phyloP scores from a whole-genome alignment of 2,113 vertebrate species.

The Ophiodon elongatus region DNA sequence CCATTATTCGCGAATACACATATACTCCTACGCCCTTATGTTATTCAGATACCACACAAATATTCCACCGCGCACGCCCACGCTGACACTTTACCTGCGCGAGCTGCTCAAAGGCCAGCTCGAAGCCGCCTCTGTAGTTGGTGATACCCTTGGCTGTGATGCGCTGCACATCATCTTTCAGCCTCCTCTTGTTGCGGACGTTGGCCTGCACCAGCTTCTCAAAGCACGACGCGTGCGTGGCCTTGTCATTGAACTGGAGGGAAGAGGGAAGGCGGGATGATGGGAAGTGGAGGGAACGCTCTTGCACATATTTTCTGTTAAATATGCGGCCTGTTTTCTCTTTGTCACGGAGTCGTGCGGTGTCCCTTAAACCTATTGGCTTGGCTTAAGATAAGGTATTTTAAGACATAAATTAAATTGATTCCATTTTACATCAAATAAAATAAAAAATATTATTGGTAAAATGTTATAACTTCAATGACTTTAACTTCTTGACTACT shows the following conservation, averaged over 20 bases:
- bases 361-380: slow-evolving; percentile 14
- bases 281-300: slow-evolving; percentile 73
- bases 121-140: slow-evolving; percentile 94
- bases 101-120: slow-evolving; percentile 94
- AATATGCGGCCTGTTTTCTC: slow-evolving; percentile 74
- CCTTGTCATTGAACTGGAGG: slow-evolving; percentile 93
- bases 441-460: neutral
- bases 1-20: neutral
- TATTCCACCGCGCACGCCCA: slow-evolving; percentile 74
- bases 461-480: slow-evolving; percentile 3
- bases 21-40: slow-evolving; percentile 11
- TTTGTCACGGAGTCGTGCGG: slow-evolving; percentile 51
- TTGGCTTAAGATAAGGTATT: neutral
- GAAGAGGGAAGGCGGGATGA: slow-evolving; percentile 73
- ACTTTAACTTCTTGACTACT: slow-evolving; percentile 16
- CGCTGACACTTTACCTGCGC: slow-evolving; percentile 69
- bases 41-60: neutral
- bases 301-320: slow-evolving; percentile 76
- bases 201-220: slow-evolving; percentile 97
- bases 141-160: slow-evolving; percentile 96
- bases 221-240: slow-evolving; percentile 91
- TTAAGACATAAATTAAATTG: slow-evolving; percentile 5
- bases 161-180: slow-evolving; percentile 92
- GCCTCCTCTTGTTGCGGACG: slow-evolving; percentile 95
- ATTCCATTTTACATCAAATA: slow-evolving; percentile 26